A percentile compares a stretch with the other conserved stretches of the same genome.
Conservation (phyloP, 2,888 invertebrate genomes). For the Diadromus collaris region DNA sequence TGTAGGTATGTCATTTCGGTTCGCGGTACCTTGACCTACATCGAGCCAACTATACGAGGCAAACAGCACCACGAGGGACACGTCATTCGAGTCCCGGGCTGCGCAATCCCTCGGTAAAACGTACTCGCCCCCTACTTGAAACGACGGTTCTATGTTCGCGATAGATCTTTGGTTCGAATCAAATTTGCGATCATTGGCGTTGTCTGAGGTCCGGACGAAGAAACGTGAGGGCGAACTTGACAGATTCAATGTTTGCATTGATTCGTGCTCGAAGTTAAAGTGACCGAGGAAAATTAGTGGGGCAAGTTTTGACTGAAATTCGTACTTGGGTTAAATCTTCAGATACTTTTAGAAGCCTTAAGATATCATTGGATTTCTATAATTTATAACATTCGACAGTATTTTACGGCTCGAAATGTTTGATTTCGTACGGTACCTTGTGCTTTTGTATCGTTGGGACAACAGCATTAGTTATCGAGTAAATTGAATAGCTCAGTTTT, state of each 20-base stretch:
- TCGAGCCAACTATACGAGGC: conserved; percentile 53
- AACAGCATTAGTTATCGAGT: neutral
- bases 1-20: conserved; percentile 76
- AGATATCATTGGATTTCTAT: neutral
- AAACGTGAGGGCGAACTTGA: too few species aligned
- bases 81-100: conserved; percentile 65
- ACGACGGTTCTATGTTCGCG: conserved; percentile 11
- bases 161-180: conserved; percentile 17
- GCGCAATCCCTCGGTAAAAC: conserved; percentile 49
- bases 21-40: conserved; percentile 78
- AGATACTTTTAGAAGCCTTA: too few species aligned
- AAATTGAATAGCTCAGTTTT: neutral
- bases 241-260: too few species aligned
- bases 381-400: neutral
- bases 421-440: neutral
- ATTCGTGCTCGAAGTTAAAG: too few species aligned
- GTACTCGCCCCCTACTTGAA: conserved; percentile 49
- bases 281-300: too few species aligned
- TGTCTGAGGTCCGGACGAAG: neutral
- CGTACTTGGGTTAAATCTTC: neutral
- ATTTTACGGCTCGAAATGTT: neutral
- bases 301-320: neutral
- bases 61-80: conserved; percentile 67
- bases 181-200: neutral
- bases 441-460: neutral